These are phyloP conservation scores for Andricus curvator DNA, from an alignment of 2,888 invertebrate genomes.

Conservation along the genomic window DNA sequence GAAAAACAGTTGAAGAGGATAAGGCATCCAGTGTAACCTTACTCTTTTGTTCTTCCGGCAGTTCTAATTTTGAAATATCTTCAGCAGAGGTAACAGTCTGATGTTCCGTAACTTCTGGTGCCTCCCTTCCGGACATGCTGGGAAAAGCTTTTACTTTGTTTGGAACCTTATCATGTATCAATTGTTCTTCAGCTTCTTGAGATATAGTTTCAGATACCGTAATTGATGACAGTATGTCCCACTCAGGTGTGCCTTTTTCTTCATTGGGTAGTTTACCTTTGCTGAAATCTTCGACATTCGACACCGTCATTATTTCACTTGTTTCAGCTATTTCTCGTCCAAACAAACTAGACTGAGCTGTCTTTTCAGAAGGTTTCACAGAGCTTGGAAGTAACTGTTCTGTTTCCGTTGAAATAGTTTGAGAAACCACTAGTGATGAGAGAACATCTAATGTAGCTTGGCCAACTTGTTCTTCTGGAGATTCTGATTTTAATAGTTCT, in stretches of 20 bases:
- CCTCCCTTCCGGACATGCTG: slow-evolving; percentile 72
- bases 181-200: slow-evolving; percentile 60
- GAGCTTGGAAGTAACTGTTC: slow-evolving; percentile 53
- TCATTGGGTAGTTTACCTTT: slow-evolving; percentile 59
- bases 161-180: slow-evolving; percentile 61
- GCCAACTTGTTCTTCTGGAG: slow-evolving; percentile 58
- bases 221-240: slow-evolving; percentile 65
- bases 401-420: slow-evolving; percentile 57
- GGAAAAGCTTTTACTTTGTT: slow-evolving; percentile 72
- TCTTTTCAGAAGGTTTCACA: slow-evolving; percentile 68
- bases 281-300: slow-evolving; percentile 64
- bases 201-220: slow-evolving; percentile 64
- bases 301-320: slow-evolving; percentile 62
- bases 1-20: slow-evolving; percentile 60
- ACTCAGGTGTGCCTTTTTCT: slow-evolving; percentile 63
- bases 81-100: slow-evolving; percentile 64
- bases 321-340: slow-evolving; percentile 69
- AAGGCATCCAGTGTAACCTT: slow-evolving; percentile 59
- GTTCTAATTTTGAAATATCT: slow-evolving; percentile 53
- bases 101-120: slow-evolving; percentile 67
- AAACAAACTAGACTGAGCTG: slow-evolving; percentile 72
- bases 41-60: slow-evolving; percentile 62
- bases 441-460: slow-evolving; percentile 44
- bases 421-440: slow-evolving; percentile 54
- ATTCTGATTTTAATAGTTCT: slow-evolving; percentile 56